Evolutionary conservation across 2,113 vertebrate genomes (phyloP).

Genomic region (Toxostoma redivivum): DNA sequence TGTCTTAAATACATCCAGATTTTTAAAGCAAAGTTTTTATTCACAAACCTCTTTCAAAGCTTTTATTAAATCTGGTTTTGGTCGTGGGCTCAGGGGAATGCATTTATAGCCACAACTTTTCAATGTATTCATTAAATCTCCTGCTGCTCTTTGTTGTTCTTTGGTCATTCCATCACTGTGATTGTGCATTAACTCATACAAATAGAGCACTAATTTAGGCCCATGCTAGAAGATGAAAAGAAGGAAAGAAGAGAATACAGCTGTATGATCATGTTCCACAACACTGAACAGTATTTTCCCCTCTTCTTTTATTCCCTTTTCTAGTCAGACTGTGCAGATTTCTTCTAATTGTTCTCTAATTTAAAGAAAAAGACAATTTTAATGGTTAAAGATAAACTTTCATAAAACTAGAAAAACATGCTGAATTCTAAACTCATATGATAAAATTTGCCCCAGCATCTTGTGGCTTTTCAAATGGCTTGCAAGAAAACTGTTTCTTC

Average conservation of each 20-base stretch:
- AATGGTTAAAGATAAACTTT: neutral
- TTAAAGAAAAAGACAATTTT: neutral
- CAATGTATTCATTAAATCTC: conserved; percentile 83
- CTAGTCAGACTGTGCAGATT: neutral
- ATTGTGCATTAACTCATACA: conserved; percentile 89
- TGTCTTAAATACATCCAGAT: neutral
- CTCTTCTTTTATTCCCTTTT: neutral
- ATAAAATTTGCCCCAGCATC: neutral
- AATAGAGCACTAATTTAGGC: conserved; percentile 89
- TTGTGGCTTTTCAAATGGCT: neutral
- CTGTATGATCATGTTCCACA: neutral
- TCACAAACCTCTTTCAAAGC: conserved; percentile 86
- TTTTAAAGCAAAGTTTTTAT: neutral
- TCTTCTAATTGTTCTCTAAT: neutral
- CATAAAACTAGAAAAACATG: neutral
- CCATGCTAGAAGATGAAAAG: conserved; percentile 81
- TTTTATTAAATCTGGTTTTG: conserved; percentile 86
- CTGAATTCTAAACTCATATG: neutral
- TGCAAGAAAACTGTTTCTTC: neutral
- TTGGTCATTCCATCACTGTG: conserved; percentile 83
- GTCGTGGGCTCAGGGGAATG: conserved; percentile 77
- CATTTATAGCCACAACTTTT: conserved; percentile 89
- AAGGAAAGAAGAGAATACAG: neutral
- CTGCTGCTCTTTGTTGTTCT: conserved; percentile 80
- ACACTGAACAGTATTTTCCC: neutral